Conservation (phyloP, 2,888 invertebrate genomes). For the Zygothrica quintamaculata region DNA sequence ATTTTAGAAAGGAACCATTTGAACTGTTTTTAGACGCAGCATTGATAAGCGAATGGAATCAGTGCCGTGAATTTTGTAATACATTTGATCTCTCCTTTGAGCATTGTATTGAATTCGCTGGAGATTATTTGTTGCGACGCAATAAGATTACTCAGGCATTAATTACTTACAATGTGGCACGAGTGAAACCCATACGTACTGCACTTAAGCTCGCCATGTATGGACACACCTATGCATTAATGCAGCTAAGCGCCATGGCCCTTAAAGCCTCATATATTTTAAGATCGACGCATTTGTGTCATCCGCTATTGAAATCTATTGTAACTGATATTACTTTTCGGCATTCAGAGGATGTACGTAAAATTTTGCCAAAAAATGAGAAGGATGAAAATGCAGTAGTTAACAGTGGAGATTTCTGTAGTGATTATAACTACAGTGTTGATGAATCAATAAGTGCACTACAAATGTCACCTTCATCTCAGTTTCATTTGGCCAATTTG, state of each 20-base stretch:
- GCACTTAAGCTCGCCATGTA: slow-evolving; percentile 85
- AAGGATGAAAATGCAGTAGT: slow-evolving; percentile 37
- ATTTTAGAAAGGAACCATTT: slow-evolving; percentile 82
- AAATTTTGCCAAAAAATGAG: slow-evolving; percentile 67
- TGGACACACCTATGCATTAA: slow-evolving; percentile 84
- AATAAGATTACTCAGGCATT: slow-evolving; percentile 91
- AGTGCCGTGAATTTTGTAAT: slow-evolving; percentile 84
- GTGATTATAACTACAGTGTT: slow-evolving; percentile 82
- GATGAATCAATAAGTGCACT: slow-evolving; percentile 82
- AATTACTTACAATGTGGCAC: slow-evolving; percentile 91
- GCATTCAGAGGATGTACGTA: slow-evolving; percentile 82
- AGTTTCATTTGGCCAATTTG: slow-evolving; percentile 85
- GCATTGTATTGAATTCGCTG: slow-evolving; percentile 89
- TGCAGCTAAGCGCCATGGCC: slow-evolving; percentile 85
- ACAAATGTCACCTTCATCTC: slow-evolving; percentile 84
- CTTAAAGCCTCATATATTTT: slow-evolving; percentile 82
- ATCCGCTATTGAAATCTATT: slow-evolving; percentile 75
- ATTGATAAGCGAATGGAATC: slow-evolving; percentile 79
- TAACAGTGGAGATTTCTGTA: slow-evolving; percentile 80
- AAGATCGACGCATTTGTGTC: slow-evolving; percentile 79
- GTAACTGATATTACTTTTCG: slow-evolving; percentile 81
- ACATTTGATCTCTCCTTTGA: slow-evolving; percentile 84
- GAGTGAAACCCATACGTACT: slow-evolving; percentile 85
- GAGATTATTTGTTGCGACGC: slow-evolving; percentile 91
- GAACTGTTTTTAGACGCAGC: slow-evolving; percentile 83